phyloP scores from a whole-genome alignment of 2,113 vertebrate species.

The Megaptera novaeangliae region DNA sequence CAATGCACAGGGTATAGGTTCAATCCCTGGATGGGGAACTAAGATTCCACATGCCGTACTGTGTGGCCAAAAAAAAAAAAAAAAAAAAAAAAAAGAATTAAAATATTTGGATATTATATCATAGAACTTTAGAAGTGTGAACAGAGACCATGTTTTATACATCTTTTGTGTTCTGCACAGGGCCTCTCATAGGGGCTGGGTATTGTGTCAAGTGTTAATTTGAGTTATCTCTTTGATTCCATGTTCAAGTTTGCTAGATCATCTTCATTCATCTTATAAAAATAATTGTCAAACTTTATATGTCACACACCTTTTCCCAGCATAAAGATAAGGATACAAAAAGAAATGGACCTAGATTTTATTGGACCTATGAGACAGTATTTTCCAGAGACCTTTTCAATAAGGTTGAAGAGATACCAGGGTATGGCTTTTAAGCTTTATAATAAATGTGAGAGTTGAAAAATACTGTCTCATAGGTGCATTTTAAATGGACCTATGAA shows the following conservation, averaged over 20 bases:
- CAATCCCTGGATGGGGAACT: too few species aligned
- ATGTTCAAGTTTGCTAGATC: background rate
- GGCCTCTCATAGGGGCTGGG: background rate
- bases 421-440: background rate
- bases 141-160: background rate
- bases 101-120: background rate
- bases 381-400: too few species aligned
- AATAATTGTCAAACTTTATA: background rate
- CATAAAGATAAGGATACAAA: background rate
- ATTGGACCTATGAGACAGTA: too few species aligned
- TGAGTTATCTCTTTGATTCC: background rate
- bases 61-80: too few species aligned
- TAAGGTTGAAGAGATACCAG: background rate
- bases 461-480: background rate
- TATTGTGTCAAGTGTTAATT: background rate
- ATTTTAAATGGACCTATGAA: background rate
- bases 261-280: background rate
- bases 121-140: background rate
- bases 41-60: too few species aligned
- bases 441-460: background rate
- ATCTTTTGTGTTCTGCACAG: background rate
- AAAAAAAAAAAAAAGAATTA: too few species aligned
- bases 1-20: too few species aligned
- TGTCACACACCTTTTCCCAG: background rate
- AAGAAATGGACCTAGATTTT: background rate